Percentiles rank a stretch among this genome's conserved stretches.
These are phyloP conservation scores for Lapara coniferarum DNA, from an alignment of 2,888 invertebrate genomes.

Conservation along the genomic window DNA sequence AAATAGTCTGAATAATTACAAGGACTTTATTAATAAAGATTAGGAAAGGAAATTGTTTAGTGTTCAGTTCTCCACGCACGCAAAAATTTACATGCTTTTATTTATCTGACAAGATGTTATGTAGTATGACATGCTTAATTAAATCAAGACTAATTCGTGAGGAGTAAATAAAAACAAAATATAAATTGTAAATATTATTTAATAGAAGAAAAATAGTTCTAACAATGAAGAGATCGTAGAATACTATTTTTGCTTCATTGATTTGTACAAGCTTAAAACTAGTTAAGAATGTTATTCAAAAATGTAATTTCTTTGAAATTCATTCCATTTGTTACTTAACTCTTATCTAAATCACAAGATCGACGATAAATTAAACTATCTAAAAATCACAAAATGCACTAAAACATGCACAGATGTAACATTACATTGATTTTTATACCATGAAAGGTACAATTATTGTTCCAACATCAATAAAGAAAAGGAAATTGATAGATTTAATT, in stretches of 20 bases:
- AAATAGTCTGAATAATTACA: too few species aligned
- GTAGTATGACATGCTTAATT: too few species aligned
- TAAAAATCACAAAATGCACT: slow-evolving; percentile 84
- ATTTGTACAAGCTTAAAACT: slow-evolving; percentile 47
- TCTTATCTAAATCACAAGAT: slow-evolving; percentile 82
- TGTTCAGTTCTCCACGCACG: neutral
- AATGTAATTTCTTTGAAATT: slow-evolving; percentile 50
- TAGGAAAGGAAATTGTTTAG: too few species aligned
- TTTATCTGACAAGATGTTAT: too few species aligned
- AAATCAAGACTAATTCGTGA: neutral
- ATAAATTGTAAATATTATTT: slow-evolving; percentile 26
- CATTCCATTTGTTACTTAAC: slow-evolving; percentile 67
- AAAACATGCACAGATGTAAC: slow-evolving; percentile 83
- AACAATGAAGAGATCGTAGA: slow-evolving; percentile 48
- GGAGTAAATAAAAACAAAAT: slow-evolving; percentile 16
- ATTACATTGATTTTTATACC: slow-evolving; percentile 78
- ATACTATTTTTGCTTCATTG: slow-evolving; percentile 40
- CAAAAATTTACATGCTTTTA: too few species aligned
- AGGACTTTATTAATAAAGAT: too few species aligned
- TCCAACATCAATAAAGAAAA: slow-evolving; percentile 64
- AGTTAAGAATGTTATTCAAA: slow-evolving; percentile 42
- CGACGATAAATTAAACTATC: slow-evolving; percentile 82
- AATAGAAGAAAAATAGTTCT: slow-evolving; percentile 46
- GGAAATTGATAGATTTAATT: slow-evolving; percentile 46
- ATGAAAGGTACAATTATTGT: slow-evolving; percentile 67